Conservation (phyloP, 2,888 invertebrate genomes). For the Ganaspis brasiliensis region DNA sequence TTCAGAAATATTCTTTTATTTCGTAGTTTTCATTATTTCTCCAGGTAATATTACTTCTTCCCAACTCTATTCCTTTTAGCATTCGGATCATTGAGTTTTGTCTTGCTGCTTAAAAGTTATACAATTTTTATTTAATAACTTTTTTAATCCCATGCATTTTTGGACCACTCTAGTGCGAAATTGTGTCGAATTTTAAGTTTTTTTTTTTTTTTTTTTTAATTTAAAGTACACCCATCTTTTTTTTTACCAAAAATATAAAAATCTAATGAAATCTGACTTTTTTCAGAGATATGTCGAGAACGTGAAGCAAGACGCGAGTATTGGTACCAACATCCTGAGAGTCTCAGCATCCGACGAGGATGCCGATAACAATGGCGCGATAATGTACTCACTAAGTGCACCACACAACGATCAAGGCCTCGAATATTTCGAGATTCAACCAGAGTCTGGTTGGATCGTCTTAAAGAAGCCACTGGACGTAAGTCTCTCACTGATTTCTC, state of each 20-base stretch:
- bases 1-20: too few relatives aligned
- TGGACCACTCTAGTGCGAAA: too few relatives aligned
- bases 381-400: slow-evolving; percentile 94
- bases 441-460: slow-evolving; percentile 98
- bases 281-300: slow-evolving; percentile 97
- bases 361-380: slow-evolving; percentile 97
- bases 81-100: too few relatives aligned
- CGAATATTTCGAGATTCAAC: slow-evolving; percentile 98
- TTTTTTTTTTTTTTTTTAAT: too few relatives aligned
- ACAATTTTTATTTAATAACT: too few relatives aligned
- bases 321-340: slow-evolving; percentile 95
- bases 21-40: too few relatives aligned
- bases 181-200: too few relatives aligned
- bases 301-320: slow-evolving; percentile 97
- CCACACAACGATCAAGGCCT: slow-evolving; percentile 91
- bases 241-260: not conserved
- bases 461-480: slow-evolving; percentile 97
- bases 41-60: too few relatives aligned
- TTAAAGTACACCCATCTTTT: too few relatives aligned
- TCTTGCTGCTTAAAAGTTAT: too few relatives aligned
- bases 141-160: too few relatives aligned
- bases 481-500: slow-evolving; percentile 84
- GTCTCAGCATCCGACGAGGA: slow-evolving; percentile 98
- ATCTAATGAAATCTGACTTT: slow-evolving; percentile 48
- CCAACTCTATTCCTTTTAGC: too few relatives aligned